Percentiles rank a stretch among this genome's conserved stretches.
phyloP scores from a whole-genome alignment of 2,888 invertebrate species.

The Standfussiana lucernea region DNA sequence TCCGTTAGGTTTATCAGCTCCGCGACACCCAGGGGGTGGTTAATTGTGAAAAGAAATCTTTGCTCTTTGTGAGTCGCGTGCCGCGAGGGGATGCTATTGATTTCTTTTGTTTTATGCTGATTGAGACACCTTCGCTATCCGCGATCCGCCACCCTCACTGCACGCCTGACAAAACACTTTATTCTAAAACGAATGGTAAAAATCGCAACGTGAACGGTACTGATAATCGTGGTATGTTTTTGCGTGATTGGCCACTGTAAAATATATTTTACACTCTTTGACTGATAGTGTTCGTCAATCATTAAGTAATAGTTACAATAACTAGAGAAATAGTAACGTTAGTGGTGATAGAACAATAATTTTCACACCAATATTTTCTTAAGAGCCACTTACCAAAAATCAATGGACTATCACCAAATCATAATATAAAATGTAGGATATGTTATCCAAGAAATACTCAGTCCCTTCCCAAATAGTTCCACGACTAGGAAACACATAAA shows the following conservation, averaged over 20 bases:
- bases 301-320: neutral
- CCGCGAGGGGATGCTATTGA: slow-evolving; percentile 86
- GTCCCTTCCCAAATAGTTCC: slow-evolving; percentile 39
- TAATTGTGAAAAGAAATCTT: slow-evolving; percentile 91
- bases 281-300: neutral
- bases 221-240: slow-evolving; percentile 54
- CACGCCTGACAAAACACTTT: slow-evolving; percentile 88
- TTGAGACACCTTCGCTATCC: slow-evolving; percentile 90
- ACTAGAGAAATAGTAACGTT: neutral
- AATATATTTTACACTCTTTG: neutral
- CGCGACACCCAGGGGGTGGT: slow-evolving; percentile 85
- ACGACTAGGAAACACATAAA: slow-evolving; percentile 75
- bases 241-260: neutral
- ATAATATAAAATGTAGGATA: neutral
- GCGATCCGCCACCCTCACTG: slow-evolving; percentile 79
- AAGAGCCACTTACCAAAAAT: neutral
- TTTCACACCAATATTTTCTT: neutral
- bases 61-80: slow-evolving; percentile 89
- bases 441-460: neutral
- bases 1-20: slow-evolving; percentile 85
- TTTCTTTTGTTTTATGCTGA: slow-evolving; percentile 91
- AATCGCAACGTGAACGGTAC: slow-evolving; percentile 71
- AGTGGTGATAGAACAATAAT: neutral
- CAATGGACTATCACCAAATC: neutral
- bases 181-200: slow-evolving; percentile 83